Conservation (phyloP, 2,113 vertebrate species). For the Heliornis fulica region DNA sequence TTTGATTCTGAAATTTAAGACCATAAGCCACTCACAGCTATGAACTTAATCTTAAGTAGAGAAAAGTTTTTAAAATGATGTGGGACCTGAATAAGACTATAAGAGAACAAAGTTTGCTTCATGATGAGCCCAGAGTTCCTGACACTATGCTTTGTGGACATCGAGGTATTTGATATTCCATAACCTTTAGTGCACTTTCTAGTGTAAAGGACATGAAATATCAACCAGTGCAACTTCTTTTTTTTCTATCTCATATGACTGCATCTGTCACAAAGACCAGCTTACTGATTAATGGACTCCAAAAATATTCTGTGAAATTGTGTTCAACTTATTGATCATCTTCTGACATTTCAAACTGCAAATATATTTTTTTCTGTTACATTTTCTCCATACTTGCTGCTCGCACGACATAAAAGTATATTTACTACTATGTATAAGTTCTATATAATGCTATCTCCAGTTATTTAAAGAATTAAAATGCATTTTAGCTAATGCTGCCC, state of each 20-base stretch:
- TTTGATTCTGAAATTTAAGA: not conserved
- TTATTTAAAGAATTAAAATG: not conserved
- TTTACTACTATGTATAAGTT: not conserved
- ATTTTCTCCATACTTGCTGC: not conserved
- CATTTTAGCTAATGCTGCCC: not conserved
- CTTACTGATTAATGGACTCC: constrained; percentile 57
- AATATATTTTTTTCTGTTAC: not conserved
- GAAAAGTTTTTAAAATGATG: not conserved
- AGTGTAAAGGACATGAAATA: constrained; percentile 59
- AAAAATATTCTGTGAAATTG: not conserved
- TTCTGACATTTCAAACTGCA: constrained; percentile 13
- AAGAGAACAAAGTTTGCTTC: not conserved
- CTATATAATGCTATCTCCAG: not conserved
- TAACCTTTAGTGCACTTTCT: constrained; percentile 36
- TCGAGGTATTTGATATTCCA: constrained; percentile 7
- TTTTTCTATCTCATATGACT: not conserved
- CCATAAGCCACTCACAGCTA: not conserved
- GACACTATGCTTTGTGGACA: not conserved
- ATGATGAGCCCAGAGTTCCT: not conserved
- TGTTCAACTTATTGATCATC: constrained; percentile 12
- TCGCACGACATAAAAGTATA: not conserved
- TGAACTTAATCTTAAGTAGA: not conserved
- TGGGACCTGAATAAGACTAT: not conserved
- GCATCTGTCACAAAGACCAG: constrained; percentile 21
- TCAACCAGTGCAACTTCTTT: not conserved